These are phyloP conservation scores for Cariama cristata DNA, from an alignment of 2,113 vertebrate species.

Conservation along the genomic window DNA sequence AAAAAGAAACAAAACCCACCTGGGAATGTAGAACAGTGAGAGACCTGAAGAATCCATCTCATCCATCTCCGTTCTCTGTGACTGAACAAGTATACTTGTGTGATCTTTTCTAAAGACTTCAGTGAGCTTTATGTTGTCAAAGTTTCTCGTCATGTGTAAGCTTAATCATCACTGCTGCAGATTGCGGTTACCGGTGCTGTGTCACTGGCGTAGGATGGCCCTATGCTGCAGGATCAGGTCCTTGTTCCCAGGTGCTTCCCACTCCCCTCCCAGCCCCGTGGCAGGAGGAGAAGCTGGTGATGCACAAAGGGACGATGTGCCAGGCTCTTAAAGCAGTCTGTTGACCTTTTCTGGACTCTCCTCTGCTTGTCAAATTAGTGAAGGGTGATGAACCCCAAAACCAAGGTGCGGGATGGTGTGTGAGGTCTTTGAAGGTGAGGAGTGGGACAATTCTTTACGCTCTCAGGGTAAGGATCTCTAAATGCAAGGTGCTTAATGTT, in stretches of 20 bases:
- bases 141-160: neutral
- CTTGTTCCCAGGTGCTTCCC: neutral
- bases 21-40: neutral
- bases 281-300: neutral
- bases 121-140: neutral
- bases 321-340: neutral
- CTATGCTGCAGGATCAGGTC: fast-evolving
- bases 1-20: neutral
- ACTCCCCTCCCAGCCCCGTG: fast-evolving
- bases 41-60: neutral
- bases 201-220: neutral
- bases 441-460: fast-evolving
- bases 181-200: neutral
- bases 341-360: neutral
- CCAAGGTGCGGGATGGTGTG: neutral
- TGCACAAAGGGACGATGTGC: neutral
- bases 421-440: neutral
- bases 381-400: neutral
- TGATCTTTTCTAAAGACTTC: neutral
- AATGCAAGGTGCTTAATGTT: neutral
- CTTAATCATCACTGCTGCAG: neutral
- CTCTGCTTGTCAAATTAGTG: neutral
- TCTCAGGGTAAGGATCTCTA: neutral
- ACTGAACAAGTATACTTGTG: neutral
- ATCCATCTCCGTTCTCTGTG: neutral